Base-by-base conservation (phyloP, 2,888 invertebrate genomes). In the Trichogramma dendrolimi region DNA sequence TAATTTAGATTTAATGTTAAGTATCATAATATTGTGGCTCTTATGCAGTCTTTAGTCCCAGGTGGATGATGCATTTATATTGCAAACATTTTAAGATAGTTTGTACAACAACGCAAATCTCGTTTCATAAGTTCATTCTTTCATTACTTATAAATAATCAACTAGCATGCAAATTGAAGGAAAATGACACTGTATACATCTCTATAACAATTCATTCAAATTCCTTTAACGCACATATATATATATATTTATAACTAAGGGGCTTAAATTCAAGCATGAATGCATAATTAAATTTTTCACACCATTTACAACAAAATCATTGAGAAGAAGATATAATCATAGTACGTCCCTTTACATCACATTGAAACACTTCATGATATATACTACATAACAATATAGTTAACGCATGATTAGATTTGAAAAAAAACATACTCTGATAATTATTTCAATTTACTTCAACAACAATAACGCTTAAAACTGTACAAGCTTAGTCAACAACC, bases 381-480 rank as follows among this genome's bases (percentile, higher is more conserved):
- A 67, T 63, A 65, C 68, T 67, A 65, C 67, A 27, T 62, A 65
- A 65, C 65, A 61, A 61, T 27, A 11, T 61, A 65, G 62, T 60
- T 65, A 62, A 63, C 65, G 62, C 56, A 51, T 61, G 46, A 63
- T 63, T 65, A 51, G 56, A 63, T 65, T 51, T 27, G 27, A 2
- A 27, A 27, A 61, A 50, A 63, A 58, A 65, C 62, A 65, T 64
- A 58, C 52, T 62, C 58, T 58, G 58, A 65, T 63, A 61, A 63
- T 63, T 56, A 65, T 53, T 39, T 63, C 62, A 65, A 65, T 49
- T 55, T 60, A 55, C 56, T 67, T 60, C 64, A 68, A 70, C 62
- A 69, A 71, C 63, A 74, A 75, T 75, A 73, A 76, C 70, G 71
- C 73, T 71, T 73, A 74, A 75, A 74, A 73, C 71, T 72, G 71